Base-by-base conservation (phyloP, 2,113 vertebrate genomes). In the Xyrauchen texanus region DNA sequence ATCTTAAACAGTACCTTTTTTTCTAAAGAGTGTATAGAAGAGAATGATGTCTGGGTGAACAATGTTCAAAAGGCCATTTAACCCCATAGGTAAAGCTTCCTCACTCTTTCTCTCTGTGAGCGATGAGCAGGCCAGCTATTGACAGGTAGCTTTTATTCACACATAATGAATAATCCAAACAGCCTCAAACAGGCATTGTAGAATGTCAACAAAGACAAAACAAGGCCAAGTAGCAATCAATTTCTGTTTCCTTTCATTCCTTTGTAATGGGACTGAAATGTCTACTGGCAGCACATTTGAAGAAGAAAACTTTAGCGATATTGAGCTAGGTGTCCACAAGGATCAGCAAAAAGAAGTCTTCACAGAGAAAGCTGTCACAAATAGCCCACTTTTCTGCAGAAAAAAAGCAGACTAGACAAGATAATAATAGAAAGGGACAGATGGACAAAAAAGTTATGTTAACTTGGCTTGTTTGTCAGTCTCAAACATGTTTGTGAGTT, bases 191-290 rank as follows among this genome's bases (percentile, higher is more conserved):
- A 42, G 34, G 45, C 21, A 21, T 16, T 16, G n/a, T 6, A 57
- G 68, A 58, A 47, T 58, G 6, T 42, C 71, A 78, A 51, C 64
- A n/a, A 85, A 57, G 44, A 47, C 62, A 82, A 82, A 80, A 81
- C 21, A 80, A 82, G 84, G 79, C 85, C 89, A 88, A 89, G 89
- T 90, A 85, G 84, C 86, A 88, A 90, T 90, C 89, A 88, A 88
- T 86, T 76, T 78, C 83, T 80, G 69, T 83, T 86, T 85, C 82
- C 89, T 88, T 83, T 55, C 55, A 57, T 57, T 57, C 6, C 9
- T 57, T 57, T 6, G 3, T 15, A 6, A 58, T n/a, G 1, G 83
- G 86, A 83, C 76, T 78, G n/a, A 83, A 73, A 78, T 49, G 16
- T 55, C 49, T 76, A 34, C 53, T 49, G 69, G 61, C 68, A 57